Base-by-base conservation (phyloP, 1,140 invertebrate genomes). In the Drosophila micromelanica region DNA sequence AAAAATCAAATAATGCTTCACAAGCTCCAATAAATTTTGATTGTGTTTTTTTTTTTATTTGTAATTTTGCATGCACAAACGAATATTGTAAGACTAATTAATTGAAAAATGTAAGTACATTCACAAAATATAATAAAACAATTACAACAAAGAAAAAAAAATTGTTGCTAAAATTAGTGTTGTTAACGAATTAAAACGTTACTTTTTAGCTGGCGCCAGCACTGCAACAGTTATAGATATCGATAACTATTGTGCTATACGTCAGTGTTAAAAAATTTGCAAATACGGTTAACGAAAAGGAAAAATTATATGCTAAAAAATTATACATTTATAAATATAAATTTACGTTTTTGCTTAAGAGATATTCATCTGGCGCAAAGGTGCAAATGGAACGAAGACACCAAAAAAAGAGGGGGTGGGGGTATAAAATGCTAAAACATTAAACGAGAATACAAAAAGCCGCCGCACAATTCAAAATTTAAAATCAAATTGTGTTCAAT, bases 341-440 rank as follows among this genome's bases (percentile, higher is more conserved):
- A 13, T 56, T 35, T 8, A 35, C 32, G 6, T 35, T 9, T n/a
- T 55, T 40, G 35, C 43, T 48, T 40, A 42, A 54, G 51, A 55
- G 61, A 62, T 80, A 67, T 80, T 51, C 63, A 80, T 67, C 23
- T 80, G 43, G 32, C 52, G 49, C 32, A 46, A 40, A 70, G 32
- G 49, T 64, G 60, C 49, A 62, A 63, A 37, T 42, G 12, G 30
- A 38, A 35, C n/a, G 23, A 35, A 17, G 15, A 65, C 37, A 67
- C 30, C 69, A 63, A 45, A 45, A 56, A 42, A 40, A 20, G 5
- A 11, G 7, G 8, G 3, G 2, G 1, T 8, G 49, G 30, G 32
- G 9, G 17, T 52, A 40, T 3, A 62, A 46, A 56, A 48, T 55
- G 20, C 40, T n/a, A 71, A 72, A 57, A 65, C 40, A 40, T 43